Evolutionary conservation across 2,797 vertebrate genomes (phyloP), one percentile per base, ranked within the genome.

Genomic region (Squalus acanthias): DNA sequence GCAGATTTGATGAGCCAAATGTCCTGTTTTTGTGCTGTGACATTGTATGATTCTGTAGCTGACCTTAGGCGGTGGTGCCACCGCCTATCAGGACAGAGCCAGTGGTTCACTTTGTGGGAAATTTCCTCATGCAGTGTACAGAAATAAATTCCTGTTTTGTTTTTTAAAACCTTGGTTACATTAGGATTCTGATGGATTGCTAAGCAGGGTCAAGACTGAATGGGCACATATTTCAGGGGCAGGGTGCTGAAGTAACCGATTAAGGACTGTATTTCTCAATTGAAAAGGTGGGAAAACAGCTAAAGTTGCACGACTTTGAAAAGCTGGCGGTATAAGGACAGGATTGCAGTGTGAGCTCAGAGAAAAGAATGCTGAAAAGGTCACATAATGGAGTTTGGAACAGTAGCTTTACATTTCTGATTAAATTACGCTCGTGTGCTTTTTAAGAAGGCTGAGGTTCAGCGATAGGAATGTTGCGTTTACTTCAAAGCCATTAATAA

Each of bases 391-490:
- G 17, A 39, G 63, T 93, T 65, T 93, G 91, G 91, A 67, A 93
- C 91, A 7, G 91, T 67, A 93, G 60, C 91, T 46, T 24, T 39
- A 93, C 63, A 93, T 39, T 69, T 93, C 91, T 93, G 91, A 93
- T 67, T 93, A 93, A 67, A 67, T 93, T 93, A 93, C 33, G 20
- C 63, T 2, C 10, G 91, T 67, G 91, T 39, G 60, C 91, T 93
- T 93, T 93, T 93, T 67, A 67, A 93, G 63, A 67, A 10, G 91
- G 91, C 91, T 93, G 91, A 93, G 91, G 63, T 93, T 93, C 33
- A 67, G 63, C 46, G 91, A 93, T 67, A 67, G 91, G 91, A 93
- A 93, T 93, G 91, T 67, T 67, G 17, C n/a, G 63, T 93, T 93
- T 65, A 65, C 91, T 67, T 93, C 63, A 69, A 93, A n/a, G 46